A percentile compares a stretch with the other conserved stretches of the same genome.
Evolutionary conservation across 2,797 vertebrate genomes (phyloP).

Genomic region (Sebastes nivosus): DNA sequence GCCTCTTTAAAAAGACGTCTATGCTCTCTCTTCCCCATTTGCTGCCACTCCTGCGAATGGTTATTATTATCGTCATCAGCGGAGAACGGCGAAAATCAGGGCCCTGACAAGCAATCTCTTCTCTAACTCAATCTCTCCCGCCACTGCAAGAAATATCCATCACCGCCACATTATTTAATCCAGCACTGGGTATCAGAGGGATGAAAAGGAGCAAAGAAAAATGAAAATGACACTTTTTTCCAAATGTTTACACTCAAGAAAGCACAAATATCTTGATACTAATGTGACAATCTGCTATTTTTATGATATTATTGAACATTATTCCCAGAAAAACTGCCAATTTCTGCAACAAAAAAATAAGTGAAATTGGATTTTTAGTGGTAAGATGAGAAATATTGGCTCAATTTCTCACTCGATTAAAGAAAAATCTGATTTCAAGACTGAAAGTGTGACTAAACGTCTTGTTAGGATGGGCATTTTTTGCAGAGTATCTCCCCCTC

Average conservation of each 20-base stretch:
- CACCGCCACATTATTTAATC: background rate
- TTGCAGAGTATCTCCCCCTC: constrained; percentile 50
- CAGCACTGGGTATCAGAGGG: background rate
- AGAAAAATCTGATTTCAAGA: constrained; percentile 4
- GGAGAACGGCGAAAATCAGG: constrained; percentile 79
- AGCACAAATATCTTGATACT: background rate
- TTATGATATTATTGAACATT: background rate
- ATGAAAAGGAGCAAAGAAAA: background rate
- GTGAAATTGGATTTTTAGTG: background rate
- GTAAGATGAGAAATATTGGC: background rate
- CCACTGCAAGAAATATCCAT: constrained; percentile 60
- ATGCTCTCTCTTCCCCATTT: constrained; percentile 65
- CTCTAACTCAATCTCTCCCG: constrained; percentile 34
- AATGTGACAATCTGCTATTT: background rate
- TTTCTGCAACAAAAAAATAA: background rate
- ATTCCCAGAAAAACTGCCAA: background rate
- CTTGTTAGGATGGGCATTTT: constrained; percentile 22
- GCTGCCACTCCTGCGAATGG: constrained; percentile 78
- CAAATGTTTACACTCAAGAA: background rate
- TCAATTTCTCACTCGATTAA: background rate
- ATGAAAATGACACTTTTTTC: background rate
- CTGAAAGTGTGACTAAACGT: background rate
- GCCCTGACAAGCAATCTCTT: constrained; percentile 79
- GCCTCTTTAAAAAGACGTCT: constrained; percentile 71
- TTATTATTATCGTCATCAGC: constrained; percentile 84